Percentiles rank a stretch among this genome's conserved stretches.
Evolutionary conservation across 1,140 invertebrate species (phyloP).

Genomic region (Pseudomyrmex gracilis): DNA sequence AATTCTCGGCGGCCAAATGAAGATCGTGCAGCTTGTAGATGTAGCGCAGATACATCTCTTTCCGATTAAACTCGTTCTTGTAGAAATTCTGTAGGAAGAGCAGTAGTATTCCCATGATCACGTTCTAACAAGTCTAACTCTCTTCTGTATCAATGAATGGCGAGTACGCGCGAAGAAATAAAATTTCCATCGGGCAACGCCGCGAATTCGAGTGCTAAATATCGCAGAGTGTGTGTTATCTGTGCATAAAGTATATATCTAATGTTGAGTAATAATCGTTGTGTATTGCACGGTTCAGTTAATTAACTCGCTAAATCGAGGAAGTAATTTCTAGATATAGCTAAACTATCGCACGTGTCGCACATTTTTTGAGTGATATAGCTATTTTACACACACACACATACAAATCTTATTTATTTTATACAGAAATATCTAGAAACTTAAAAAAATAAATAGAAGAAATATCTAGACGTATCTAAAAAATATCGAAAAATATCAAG

Average conservation of each 20-base stretch:
- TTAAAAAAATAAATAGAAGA: too few relatives aligned
- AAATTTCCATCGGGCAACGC: slow-evolving; percentile 33
- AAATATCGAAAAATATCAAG: too few relatives aligned
- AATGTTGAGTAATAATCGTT: neutral
- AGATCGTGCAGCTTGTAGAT: slow-evolving; percentile 98
- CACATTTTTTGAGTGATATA: neutral
- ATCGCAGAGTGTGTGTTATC: neutral
- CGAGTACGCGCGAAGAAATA: neutral
- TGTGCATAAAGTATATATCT: neutral
- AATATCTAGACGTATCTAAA: too few relatives aligned
- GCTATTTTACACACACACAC: neutral
- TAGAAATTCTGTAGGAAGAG: slow-evolving; percentile 95
- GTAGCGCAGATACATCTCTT: slow-evolving; percentile 98
- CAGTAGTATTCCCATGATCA: slow-evolving; percentile 73
- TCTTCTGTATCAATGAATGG: neutral
- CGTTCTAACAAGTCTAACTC: neutral
- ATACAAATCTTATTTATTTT: slow-evolving; percentile 12
- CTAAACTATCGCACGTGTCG: neutral
- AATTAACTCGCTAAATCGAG: slow-evolving; percentile 39
- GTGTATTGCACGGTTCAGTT: slow-evolving; percentile 33
- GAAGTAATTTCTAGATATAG: slow-evolving; percentile 33
- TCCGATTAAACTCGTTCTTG: slow-evolving; percentile 97
- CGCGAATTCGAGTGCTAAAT: slow-evolving; percentile 55
- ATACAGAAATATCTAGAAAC: too few relatives aligned
- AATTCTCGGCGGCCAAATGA: slow-evolving; percentile 97